Evolutionary conservation across 2,113 vertebrate species (phyloP).

Genomic region (Corydoras sp.): DNA sequence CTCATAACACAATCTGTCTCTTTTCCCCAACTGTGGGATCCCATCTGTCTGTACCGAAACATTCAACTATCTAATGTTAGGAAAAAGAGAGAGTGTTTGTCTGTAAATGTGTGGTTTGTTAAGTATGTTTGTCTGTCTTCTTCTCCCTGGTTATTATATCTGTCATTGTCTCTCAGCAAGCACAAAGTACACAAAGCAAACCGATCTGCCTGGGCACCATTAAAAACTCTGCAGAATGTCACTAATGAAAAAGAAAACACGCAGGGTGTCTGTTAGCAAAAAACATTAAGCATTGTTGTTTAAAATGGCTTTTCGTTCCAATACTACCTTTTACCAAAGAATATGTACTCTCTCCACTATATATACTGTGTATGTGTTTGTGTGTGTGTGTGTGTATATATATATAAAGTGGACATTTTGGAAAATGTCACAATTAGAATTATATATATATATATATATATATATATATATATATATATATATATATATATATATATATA

Average conservation of each 20-base stretch:
- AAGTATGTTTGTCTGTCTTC: conserved; percentile 25
- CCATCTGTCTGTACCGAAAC: conserved; percentile 47
- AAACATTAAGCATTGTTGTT: not conserved
- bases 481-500: no score
- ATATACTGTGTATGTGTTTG: no score
- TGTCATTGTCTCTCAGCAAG: conserved; percentile 37
- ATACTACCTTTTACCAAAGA: no score
- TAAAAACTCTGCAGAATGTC: conserved; percentile 35
- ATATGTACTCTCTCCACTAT: no score
- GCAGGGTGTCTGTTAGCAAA: conserved; percentile 38
- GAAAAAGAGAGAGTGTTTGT: conserved; percentile 24
- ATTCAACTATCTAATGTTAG: conserved; percentile 34
- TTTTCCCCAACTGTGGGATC: conserved; percentile 35
- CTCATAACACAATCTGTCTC: conserved; percentile 27
- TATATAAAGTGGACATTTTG: no score
- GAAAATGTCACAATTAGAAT: no score
- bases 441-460: no score
- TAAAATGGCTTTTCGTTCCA: no score
- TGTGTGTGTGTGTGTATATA: no score
- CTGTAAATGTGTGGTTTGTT: conserved; percentile 35
- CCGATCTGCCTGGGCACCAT: conserved; percentile 37
- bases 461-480: no score
- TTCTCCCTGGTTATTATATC: conserved; percentile 28
- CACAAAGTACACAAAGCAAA: conserved; percentile 43
- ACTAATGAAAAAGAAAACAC: conserved; percentile 35